Base-by-base conservation (phyloP, 2,797 vertebrate species). In the Lutjanus campechanus region DNA sequence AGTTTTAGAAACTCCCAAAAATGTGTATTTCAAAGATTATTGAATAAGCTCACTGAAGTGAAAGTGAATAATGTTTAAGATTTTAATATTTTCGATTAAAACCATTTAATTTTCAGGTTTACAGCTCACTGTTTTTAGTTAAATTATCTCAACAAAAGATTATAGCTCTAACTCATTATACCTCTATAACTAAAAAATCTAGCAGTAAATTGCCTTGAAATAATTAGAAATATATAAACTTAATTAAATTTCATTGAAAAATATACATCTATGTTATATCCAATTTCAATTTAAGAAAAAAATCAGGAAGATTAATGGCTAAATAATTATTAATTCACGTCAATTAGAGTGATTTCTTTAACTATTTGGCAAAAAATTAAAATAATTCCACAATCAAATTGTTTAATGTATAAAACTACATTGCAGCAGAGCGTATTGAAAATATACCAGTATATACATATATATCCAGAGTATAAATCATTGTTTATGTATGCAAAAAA, bases 211-310 rank as follows among this genome's bases (percentile, higher is more conserved):
- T 36, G 29, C 29, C 29, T 36, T 43, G 22, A 76, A 69, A 81
- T 54, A 53, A 75, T 71, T 53, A 66, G 51, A 70, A 78, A 84
- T 72, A 71, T 58, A 81, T 60, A 68, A 60, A 58, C n/a, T 76
- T 55, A 0, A 77, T 76, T 81, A 22, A 41, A 82, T 69, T 83
- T 68, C 3, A 58, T 72, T 56, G 19, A 54, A 70, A 75, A 50
- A 81, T 19, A 65, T 13, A 71, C 6, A 65, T 0, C 15, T 22
- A 41, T 0, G 8, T 43, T 50, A 44, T 55, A 1, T 66, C 19
- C 4, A 50, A 69, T 70, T 85, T 56, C 1, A 56, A 20, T 49
- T 36, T 6, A 11, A n/a, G 4, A 36, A 47, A 68, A 40, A 50
- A 65, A 58, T 67, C 46, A 40, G 49, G 47, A 75, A 63, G 64